Percentiles rank a stretch among this genome's conserved stretches.
phyloP scores from a whole-genome alignment of 1,140 invertebrate species.

The Battus philenor region DNA sequence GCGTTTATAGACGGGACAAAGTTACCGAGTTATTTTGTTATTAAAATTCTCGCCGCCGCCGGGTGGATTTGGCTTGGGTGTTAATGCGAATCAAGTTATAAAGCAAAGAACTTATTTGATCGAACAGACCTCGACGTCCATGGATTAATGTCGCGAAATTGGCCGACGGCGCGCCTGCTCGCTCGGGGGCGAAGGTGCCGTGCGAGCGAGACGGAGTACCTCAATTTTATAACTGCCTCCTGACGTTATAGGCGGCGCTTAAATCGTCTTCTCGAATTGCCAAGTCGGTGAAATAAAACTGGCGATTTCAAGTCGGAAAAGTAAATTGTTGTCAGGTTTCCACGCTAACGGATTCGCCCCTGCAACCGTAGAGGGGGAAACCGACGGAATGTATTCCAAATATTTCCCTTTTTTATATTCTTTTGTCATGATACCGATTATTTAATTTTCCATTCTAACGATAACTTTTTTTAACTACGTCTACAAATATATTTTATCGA shows the following conservation, averaged over 20 bases:
- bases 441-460: too few species aligned
- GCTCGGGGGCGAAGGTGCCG: constrained; percentile 26
- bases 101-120: constrained; percentile 67
- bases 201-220: background rate
- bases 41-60: constrained; percentile 66
- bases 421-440: constrained; percentile 6
- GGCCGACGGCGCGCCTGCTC: constrained; percentile 27
- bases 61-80: constrained; percentile 56
- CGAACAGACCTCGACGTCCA: constrained; percentile 59
- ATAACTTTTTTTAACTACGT: too few species aligned
- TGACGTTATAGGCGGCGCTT: constrained; percentile 19
- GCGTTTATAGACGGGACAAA: constrained; percentile 68
- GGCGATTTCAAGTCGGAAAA: constrained; percentile 13
- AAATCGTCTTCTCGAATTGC: constrained; percentile 23
- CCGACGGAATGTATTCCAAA: constrained; percentile 10
- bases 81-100: constrained; percentile 68
- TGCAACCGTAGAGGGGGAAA: background rate
- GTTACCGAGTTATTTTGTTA: constrained; percentile 73
- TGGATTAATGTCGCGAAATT: constrained; percentile 59
- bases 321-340: constrained; percentile 14
- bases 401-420: constrained; percentile 12
- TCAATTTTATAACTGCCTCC: constrained; percentile 17
- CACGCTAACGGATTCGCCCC: constrained; percentile 7
- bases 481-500: too few species aligned
- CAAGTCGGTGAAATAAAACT: constrained; percentile 20